Percentiles rank a stretch among this genome's conserved stretches.
phyloP scores from a whole-genome alignment of 2,113 vertebrate genomes.

The Monarcha castaneiventris region DNA sequence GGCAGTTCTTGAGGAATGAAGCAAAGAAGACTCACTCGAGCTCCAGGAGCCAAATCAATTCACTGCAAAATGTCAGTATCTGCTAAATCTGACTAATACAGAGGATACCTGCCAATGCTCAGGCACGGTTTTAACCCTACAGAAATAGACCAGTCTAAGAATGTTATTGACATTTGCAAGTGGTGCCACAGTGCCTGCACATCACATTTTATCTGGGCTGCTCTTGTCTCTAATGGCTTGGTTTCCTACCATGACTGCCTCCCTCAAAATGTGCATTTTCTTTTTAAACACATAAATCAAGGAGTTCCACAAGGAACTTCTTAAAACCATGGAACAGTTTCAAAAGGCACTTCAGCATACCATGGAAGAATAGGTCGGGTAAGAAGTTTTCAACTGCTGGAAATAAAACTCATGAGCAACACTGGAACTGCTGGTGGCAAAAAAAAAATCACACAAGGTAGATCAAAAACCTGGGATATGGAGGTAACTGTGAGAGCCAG shows the following conservation, averaged over 20 bases:
- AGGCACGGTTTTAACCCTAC: neutral
- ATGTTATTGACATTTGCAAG: neutral
- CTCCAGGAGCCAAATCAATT: constrained; percentile 2
- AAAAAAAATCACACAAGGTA: neutral
- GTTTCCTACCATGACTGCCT: neutral
- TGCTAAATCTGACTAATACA: neutral
- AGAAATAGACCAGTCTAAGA: neutral
- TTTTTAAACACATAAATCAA: neutral
- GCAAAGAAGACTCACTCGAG: neutral
- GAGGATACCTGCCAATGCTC: neutral
- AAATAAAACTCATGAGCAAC: neutral
- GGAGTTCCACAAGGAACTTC: neutral
- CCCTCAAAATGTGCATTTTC: neutral
- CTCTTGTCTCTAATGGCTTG: neutral
- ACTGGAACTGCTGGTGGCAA: neutral
- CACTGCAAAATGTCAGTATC: neutral
- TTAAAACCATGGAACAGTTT: neutral
- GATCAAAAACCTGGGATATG: neutral
- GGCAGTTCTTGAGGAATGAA: neutral
- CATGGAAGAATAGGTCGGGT: neutral
- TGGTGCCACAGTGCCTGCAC: neutral
- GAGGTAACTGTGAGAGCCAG: neutral
- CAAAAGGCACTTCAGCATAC: neutral
- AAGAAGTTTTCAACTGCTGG: neutral
- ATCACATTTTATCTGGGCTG: neutral